These are phyloP conservation scores for Rachycentron canadum DNA, from an alignment of 2,797 vertebrate genomes.

Conservation along the genomic window DNA sequence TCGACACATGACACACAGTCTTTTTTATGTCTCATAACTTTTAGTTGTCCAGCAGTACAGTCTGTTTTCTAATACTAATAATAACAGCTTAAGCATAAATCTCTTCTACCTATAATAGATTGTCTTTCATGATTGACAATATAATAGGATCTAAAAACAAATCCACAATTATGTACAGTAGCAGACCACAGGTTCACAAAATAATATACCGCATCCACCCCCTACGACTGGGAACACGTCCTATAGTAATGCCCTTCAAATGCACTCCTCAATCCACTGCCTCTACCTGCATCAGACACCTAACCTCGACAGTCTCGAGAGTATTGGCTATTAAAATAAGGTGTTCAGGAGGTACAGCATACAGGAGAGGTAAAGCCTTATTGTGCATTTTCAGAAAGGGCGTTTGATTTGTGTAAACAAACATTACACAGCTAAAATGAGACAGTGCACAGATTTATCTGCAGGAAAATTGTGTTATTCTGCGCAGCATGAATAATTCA, in stretches of 20 bases:
- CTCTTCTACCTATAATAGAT: background rate
- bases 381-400: background rate
- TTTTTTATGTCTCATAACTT: background rate
- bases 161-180: background rate
- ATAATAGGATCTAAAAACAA: background rate
- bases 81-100: background rate
- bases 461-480: conserved; percentile 4
- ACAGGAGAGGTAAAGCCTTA: background rate
- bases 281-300: conserved; percentile 5
- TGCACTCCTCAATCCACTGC: background rate
- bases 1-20: background rate
- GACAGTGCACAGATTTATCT: background rate
- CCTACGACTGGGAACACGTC: background rate
- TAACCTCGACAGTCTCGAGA: background rate
- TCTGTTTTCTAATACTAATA: background rate
- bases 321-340: conserved; percentile 2
- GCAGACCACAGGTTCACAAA: conserved; percentile 5
- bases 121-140: background rate
- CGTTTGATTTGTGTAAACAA: conserved; percentile 8
- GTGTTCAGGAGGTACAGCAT: background rate
- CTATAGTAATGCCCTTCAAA: conserved; percentile 39
- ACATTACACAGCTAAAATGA: background rate
- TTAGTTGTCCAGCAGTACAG: background rate
- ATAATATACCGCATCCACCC: conserved; percentile 8
- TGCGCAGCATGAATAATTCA: conserved; percentile 43